Conservation (phyloP, 2,797 vertebrate genomes). For the Falco cherrug region DNA sequence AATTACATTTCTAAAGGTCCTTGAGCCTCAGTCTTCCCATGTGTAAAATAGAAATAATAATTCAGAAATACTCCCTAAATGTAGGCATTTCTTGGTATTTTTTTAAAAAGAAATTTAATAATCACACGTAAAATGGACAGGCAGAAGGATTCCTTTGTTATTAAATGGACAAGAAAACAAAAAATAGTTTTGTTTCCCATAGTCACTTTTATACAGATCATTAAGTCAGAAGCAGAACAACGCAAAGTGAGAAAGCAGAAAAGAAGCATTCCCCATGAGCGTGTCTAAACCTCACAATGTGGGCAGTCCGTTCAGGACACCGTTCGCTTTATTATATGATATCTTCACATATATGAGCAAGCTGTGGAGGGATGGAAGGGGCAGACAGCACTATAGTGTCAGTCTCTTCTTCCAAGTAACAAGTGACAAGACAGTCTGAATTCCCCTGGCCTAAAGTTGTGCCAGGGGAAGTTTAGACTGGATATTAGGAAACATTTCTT, state of each 20-base stretch:
- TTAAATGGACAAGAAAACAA: neutral
- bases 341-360: neutral
- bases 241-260: neutral
- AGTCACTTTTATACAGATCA: neutral
- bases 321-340: neutral
- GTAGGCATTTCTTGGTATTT: neutral
- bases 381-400: neutral
- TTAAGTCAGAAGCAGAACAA: neutral
- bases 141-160: neutral
- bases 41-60: neutral
- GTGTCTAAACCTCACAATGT: neutral
- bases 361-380: neutral
- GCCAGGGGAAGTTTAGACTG: neutral
- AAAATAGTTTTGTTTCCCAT: neutral
- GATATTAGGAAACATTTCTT: neutral
- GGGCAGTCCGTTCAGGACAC: neutral
- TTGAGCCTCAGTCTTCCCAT: neutral
- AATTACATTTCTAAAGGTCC: neutral
- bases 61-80: neutral
- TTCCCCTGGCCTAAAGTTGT: neutral
- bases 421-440: neutral
- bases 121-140: neutral
- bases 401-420: neutral
- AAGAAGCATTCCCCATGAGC: neutral
- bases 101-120: neutral